Evolutionary conservation across 2,797 vertebrate species (phyloP).

Genomic region (Selene dorsalis): DNA sequence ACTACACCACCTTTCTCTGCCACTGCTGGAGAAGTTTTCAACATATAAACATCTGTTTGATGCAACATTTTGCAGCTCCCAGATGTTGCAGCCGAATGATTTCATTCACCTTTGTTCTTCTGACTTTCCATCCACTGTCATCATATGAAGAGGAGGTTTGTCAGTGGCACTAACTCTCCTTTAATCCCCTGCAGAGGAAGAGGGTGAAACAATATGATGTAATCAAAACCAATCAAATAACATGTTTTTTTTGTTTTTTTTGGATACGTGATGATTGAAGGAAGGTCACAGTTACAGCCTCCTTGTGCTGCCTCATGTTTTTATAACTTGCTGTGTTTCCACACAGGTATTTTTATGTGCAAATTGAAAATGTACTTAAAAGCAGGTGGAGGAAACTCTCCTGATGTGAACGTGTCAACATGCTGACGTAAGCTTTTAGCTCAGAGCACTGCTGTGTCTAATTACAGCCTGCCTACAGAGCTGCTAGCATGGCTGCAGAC

Average conservation of each 20-base stretch:
- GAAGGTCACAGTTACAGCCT: not conserved
- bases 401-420: not conserved
- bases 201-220: not conserved
- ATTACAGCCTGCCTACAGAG: not conserved
- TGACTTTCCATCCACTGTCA: not conserved
- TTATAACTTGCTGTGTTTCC: not conserved
- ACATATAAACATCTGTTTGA: not conserved
- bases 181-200: not conserved
- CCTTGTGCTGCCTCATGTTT: not conserved
- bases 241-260: not conserved
- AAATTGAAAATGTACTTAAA: no score
- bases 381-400: no score
- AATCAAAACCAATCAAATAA: not conserved
- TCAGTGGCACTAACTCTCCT: not conserved
- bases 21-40: not conserved
- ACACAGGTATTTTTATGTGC: not conserved
- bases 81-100: not conserved
- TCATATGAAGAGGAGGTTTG: not conserved
- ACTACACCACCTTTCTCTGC: no score
- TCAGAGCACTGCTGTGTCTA: not conserved
- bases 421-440: not conserved
- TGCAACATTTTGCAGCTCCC: not conserved
- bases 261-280: not conserved
- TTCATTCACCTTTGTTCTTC: not conserved
- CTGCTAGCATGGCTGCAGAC: not conserved